Base-by-base conservation (phyloP, 2,888 invertebrate species). In the Blomia tropicalis region DNA sequence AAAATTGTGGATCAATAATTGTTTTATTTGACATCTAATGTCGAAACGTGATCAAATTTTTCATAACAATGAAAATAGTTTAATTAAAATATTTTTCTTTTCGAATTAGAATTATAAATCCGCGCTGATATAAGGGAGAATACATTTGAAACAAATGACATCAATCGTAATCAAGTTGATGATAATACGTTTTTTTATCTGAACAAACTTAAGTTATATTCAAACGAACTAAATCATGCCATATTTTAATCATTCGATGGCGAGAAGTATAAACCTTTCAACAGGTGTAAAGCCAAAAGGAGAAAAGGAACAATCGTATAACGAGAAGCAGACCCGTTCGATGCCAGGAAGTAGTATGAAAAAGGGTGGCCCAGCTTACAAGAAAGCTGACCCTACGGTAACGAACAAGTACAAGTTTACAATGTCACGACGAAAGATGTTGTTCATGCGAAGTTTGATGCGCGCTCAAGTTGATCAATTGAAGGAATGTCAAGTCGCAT, bases 201-300 rank as follows among this genome's bases (percentile, higher is more conserved):
- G n/a, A n/a, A n/a, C n/a, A n/a, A n/a, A n/a, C n/a, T n/a, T n/a
- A n/a, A n/a, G n/a, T n/a, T n/a, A n/a, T n/a, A n/a, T n/a, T n/a
- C n/a, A n/a, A n/a, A n/a, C n/a, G n/a, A 41, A 14, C 41, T 14
- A 41, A 41, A 51, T 27, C 27, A 51, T 51, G 51, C 51, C 51
- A 25, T 51, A n/a, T 19, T 51, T 51, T 4, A 51, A 51, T 51
- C 51, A 29, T 29, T 51, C 51, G 22, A 51, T 51, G 51, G 51
- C 51, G 51, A 14, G 17, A 27, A 51, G 51, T 29, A 29, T 51
- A 17, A 17, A 22, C 2, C 14, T n/a, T 17, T 51, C 51, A 2
- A n/a, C 51, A 2, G 22, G 22, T 27, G n/a, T n/a, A n/a, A n/a
- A n/a, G n/a, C n/a, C n/a, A n/a, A n/a, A n/a, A n/a, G 51, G 22